A percentile compares a stretch with the other conserved stretches of the same genome.
Conservation (phyloP, 2,888 invertebrate genomes). For the Andricus quercusramuli region DNA sequence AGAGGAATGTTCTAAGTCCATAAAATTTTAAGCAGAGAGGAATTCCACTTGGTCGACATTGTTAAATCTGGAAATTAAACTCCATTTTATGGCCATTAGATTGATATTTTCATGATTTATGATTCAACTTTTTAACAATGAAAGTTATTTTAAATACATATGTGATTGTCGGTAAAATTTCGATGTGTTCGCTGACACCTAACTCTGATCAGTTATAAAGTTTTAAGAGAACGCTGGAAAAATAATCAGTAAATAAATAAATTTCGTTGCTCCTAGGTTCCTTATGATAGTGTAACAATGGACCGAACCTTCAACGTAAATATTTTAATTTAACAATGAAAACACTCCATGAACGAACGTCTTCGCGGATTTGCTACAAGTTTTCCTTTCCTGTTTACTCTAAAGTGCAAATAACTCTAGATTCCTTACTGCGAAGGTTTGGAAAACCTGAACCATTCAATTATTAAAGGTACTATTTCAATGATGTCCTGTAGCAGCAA, state of each 20-base stretch:
- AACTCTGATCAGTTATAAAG: not conserved
- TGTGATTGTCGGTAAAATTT: not conserved
- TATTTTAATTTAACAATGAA: constrained; percentile 21
- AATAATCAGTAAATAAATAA: constrained; percentile 25
- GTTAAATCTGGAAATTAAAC: not conserved
- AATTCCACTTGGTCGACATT: not conserved
- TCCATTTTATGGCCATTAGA: not conserved
- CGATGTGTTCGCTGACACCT: not conserved
- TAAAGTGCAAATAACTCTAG: constrained; percentile 22
- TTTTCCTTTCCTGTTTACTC: constrained; percentile 13
- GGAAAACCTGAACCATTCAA: constrained; percentile 22
- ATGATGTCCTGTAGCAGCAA: constrained; percentile 14
- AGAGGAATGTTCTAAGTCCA: constrained; percentile 11
- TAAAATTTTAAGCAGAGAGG: not conserved
- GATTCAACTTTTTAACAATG: not conserved
- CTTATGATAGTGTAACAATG: constrained; percentile 63
- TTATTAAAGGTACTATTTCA: constrained; percentile 7
- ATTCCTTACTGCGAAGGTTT: not conserved
- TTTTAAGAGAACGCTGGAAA: constrained; percentile 33
- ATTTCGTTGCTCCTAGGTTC: not conserved
- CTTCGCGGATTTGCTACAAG: not conserved
- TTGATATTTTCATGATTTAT: not conserved
- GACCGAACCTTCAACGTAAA: constrained; percentile 66
- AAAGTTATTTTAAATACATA: not conserved
- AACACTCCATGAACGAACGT: constrained; percentile 25